Conservation (phyloP, 2,888 invertebrate species). For the Philaethria dido region DNA sequence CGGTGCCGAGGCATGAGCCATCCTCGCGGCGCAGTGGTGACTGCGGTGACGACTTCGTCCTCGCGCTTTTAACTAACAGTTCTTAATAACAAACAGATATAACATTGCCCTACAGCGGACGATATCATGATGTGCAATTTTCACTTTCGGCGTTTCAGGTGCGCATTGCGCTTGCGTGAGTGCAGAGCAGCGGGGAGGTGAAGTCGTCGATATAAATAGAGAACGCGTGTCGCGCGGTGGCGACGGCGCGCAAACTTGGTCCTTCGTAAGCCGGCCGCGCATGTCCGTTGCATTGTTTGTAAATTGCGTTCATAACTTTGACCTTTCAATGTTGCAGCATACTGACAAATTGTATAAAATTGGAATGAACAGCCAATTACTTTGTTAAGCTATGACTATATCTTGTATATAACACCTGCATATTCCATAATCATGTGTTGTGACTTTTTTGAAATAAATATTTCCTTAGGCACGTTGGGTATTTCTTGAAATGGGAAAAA, state of each 20-base stretch:
- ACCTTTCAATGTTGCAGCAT: slow-evolving; percentile 48
- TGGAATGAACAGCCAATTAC: slow-evolving; percentile 14
- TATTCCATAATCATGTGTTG: neutral
- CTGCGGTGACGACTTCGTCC: slow-evolving; percentile 45
- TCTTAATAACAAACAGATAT: slow-evolving; percentile 50
- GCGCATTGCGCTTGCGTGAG: slow-evolving; percentile 70
- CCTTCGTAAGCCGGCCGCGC: slow-evolving; percentile 52
- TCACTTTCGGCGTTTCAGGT: slow-evolving; percentile 72
- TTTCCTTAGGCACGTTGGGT: too few relatives aligned
- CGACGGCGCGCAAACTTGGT: slow-evolving; percentile 47
- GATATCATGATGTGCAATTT: slow-evolving; percentile 76
- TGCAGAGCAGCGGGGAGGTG: slow-evolving; percentile 54
- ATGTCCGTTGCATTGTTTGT: slow-evolving; percentile 70
- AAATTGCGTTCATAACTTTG: slow-evolving; percentile 55
- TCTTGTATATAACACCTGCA: neutral
- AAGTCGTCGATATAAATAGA: slow-evolving; percentile 78
- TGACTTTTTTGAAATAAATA: too few relatives aligned
- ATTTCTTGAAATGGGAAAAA: too few relatives aligned
- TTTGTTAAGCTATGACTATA: slow-evolving; percentile 7
- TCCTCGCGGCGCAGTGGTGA: slow-evolving; percentile 63
- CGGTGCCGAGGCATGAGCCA: slow-evolving; percentile 64
- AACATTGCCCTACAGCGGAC: slow-evolving; percentile 54
- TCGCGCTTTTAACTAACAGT: slow-evolving; percentile 52
- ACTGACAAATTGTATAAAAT: slow-evolving; percentile 26
- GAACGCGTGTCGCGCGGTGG: slow-evolving; percentile 52